A percentile compares a stretch with the other conserved stretches of the same genome.
Conservation (phyloP, 2,797 vertebrate species). For the Calcarius lapponicus region DNA sequence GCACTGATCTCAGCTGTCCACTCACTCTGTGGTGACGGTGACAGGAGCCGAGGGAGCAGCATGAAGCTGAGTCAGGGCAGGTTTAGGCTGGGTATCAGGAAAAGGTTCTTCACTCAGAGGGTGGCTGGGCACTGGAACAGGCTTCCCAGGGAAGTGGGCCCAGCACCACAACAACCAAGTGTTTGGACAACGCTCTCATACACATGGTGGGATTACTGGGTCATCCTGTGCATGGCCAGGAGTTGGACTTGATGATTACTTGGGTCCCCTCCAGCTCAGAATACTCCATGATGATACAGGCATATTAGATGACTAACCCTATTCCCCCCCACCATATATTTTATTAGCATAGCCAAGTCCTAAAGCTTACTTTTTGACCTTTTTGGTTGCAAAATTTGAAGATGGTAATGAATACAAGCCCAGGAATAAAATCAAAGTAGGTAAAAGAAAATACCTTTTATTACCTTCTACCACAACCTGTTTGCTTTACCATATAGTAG, state of each 20-base stretch:
- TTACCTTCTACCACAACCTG: background rate
- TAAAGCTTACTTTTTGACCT: background rate
- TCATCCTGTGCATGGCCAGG: background rate
- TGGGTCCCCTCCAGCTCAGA: background rate
- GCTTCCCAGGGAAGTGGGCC: background rate
- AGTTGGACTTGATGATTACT: background rate
- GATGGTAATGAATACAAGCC: background rate
- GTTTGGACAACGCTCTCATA: background rate
- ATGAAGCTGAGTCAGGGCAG: background rate
- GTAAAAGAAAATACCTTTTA: background rate
- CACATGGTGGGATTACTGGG: background rate
- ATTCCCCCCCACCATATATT: background rate
- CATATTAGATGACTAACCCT: background rate
- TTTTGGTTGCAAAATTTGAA: background rate
- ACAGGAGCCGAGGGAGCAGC: rapidly evolving
- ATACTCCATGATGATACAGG: background rate
- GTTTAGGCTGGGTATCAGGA: rapidly evolving
- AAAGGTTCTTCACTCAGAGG: background rate
- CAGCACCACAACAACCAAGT: background rate
- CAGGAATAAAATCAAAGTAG: background rate
- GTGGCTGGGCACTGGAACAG: rapidly evolving
- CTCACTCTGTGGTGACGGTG: no score
- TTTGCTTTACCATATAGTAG: background rate
- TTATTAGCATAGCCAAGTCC: background rate
- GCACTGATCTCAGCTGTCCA: no score